These are phyloP conservation scores for Ciconia maguari DNA, from an alignment of 2,113 vertebrate species.

Conservation along the genomic window DNA sequence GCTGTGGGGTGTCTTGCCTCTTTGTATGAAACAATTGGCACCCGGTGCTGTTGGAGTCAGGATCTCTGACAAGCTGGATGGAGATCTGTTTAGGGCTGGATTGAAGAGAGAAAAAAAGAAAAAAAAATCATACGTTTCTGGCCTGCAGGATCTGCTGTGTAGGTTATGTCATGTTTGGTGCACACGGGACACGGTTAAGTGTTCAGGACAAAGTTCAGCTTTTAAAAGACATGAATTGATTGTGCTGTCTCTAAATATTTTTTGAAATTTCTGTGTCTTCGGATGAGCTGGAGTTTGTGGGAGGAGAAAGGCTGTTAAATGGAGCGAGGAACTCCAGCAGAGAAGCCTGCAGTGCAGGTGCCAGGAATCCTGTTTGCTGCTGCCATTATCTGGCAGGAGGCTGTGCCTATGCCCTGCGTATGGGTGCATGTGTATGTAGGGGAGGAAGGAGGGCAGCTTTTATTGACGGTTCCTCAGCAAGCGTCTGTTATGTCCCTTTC, in stretches of 20 bases:
- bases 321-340: not conserved
- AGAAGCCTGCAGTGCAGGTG: not conserved
- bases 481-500: not conserved
- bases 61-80: not conserved
- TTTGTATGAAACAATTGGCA: not conserved
- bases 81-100: not conserved
- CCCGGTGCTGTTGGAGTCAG: not conserved
- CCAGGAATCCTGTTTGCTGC: not conserved
- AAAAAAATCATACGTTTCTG: not conserved
- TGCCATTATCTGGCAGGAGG: not conserved
- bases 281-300: not conserved
- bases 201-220: not conserved
- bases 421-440: fast-evolving
- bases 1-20: not conserved
- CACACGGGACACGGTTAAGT: not conserved
- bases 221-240: not conserved
- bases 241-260: not conserved
- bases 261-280: not conserved
- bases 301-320: not conserved
- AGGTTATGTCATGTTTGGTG: not conserved
- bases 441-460: not conserved
- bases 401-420: not conserved
- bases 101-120: not conserved
- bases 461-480: not conserved
- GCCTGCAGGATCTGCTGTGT: not conserved